Percentiles rank a stretch among this genome's conserved stretches.
These are phyloP conservation scores for Drosophila miranda DNA, from an alignment of 1,140 invertebrate species.

Conservation along the genomic window DNA sequence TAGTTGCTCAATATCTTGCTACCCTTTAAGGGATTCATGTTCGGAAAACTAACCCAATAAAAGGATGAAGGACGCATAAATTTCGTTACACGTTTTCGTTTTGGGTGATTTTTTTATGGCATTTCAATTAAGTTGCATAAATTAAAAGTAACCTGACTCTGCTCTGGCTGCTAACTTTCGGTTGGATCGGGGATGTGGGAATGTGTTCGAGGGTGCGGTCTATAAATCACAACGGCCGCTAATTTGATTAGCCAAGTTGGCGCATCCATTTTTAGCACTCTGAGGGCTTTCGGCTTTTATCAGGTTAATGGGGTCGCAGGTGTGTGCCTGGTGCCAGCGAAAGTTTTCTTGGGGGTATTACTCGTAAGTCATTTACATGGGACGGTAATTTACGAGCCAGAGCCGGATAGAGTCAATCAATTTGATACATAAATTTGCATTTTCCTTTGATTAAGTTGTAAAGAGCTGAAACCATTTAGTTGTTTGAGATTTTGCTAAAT, in stretches of 20 bases:
- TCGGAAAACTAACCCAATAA: slow-evolving; percentile 44
- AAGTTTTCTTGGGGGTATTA: slow-evolving; percentile 23
- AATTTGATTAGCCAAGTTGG: slow-evolving; percentile 57
- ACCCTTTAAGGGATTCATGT: slow-evolving; percentile 4
- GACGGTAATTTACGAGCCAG: slow-evolving; percentile 33
- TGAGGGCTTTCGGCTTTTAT: slow-evolving; percentile 15
- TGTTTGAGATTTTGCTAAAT: neutral
- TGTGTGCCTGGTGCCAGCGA: slow-evolving; percentile 8
- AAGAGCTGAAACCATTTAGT: slow-evolving; percentile 31
- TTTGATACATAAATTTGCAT: slow-evolving; percentile 18
- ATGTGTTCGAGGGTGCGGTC: slow-evolving; percentile 21
- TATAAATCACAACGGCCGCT: slow-evolving; percentile 56
- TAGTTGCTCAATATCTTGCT: neutral
- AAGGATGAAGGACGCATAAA: slow-evolving; percentile 46
- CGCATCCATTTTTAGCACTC: slow-evolving; percentile 41
- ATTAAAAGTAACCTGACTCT: slow-evolving; percentile 44
- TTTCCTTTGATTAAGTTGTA: slow-evolving; percentile 6
- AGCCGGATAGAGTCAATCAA: slow-evolving; percentile 19
- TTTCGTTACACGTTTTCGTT: slow-evolving; percentile 38
- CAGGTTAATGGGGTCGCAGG: slow-evolving; percentile 46
- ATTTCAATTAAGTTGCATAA: slow-evolving; percentile 63
- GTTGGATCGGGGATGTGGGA: neutral
- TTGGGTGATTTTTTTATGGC: slow-evolving; percentile 44
- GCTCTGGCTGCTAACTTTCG: neutral
- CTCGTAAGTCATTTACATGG: slow-evolving; percentile 8